A percentile compares a stretch with the other conserved stretches of the same genome.
Conservation (phyloP, 2,888 invertebrate genomes). For the Saturnia japonica region DNA sequence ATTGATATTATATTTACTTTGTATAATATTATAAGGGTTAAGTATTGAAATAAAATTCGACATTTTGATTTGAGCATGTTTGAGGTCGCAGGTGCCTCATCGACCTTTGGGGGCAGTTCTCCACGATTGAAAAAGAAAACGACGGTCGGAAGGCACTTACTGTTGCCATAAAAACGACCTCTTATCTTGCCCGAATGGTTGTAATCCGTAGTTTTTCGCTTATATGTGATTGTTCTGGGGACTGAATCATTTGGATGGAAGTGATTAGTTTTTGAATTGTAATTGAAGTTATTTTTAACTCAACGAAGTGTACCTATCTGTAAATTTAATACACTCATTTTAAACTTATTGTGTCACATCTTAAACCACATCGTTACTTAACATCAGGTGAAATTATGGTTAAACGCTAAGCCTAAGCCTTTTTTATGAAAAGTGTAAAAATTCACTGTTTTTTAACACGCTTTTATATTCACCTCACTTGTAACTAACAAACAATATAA, state of each 20-base stretch:
- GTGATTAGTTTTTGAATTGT: constrained; percentile 1
- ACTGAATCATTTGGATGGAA: constrained; percentile 6
- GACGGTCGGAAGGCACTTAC: constrained; percentile 64
- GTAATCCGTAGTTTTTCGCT: constrained; percentile 36
- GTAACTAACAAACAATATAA: too few species aligned
- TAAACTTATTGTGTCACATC: too few species aligned
- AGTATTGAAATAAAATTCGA: constrained; percentile 19
- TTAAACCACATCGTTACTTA: too few species aligned
- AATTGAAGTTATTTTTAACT: neutral
- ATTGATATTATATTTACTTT: neutral
- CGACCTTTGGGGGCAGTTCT: constrained; percentile 61
- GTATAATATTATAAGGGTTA: constrained; percentile 13
- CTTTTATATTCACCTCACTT: too few species aligned
- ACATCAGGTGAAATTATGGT: too few species aligned
- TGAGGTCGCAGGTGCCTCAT: constrained; percentile 54
- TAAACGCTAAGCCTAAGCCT: too few species aligned
- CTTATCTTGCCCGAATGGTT: constrained; percentile 49
- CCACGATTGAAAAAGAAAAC: constrained; percentile 68
- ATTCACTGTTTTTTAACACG: too few species aligned
- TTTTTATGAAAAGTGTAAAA: too few species aligned
- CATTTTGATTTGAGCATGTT: constrained; percentile 38
- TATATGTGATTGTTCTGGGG: constrained; percentile 17
- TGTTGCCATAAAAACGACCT: constrained; percentile 55
- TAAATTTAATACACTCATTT: too few species aligned
- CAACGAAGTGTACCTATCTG: neutral